A percentile compares a stretch with the other conserved stretches of the same genome.
Conservation (phyloP, 2,797 vertebrate species). For the Sebastes hubbsi region DNA sequence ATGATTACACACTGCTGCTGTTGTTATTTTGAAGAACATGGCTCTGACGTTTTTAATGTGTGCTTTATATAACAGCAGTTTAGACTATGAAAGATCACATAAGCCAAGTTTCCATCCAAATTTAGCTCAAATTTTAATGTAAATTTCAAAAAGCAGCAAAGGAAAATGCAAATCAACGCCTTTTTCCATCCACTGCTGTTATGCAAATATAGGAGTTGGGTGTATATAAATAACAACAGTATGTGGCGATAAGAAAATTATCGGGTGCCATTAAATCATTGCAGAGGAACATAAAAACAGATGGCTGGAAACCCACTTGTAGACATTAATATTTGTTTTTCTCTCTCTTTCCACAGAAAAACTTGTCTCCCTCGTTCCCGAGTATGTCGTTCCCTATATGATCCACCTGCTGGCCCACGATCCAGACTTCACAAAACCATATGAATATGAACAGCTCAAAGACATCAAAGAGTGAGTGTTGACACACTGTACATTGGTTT, state of each 20-base stretch:
- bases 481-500: background rate
- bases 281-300: background rate
- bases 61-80: background rate
- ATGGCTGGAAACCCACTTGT: background rate
- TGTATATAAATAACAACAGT: background rate
- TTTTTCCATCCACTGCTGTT: background rate
- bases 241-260: background rate
- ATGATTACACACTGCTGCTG: background rate
- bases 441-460: slow-evolving; percentile 97
- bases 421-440: slow-evolving; percentile 98
- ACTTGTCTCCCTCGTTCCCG: slow-evolving; percentile 92
- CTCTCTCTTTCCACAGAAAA: slow-evolving; percentile 85
- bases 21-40: background rate
- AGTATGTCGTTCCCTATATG: slow-evolving; percentile 98
- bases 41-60: background rate
- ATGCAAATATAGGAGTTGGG: background rate
- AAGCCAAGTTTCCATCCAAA: background rate
- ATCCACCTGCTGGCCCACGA: slow-evolving; percentile 98
- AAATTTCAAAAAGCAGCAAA: background rate
- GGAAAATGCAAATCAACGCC: background rate
- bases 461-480: slow-evolving; percentile 97
- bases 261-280: background rate
- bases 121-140: background rate
- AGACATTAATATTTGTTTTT: background rate
- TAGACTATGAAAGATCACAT: background rate